These are phyloP conservation scores for Myiotriccus ornatus DNA, from an alignment of 2,797 vertebrate species.

Conservation along the genomic window DNA sequence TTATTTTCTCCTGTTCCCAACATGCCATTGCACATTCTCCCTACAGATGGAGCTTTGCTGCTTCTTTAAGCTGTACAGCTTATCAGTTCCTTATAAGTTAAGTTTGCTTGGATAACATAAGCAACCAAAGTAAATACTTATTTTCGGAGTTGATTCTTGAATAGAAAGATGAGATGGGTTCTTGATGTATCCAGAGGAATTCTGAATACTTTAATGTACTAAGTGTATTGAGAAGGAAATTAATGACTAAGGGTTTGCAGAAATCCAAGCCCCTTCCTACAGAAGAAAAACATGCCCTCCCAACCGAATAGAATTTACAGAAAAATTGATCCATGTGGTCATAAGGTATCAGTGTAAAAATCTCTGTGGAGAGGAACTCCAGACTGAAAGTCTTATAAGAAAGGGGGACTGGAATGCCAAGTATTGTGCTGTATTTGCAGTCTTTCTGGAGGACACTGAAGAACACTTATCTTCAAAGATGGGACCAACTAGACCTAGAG, in stretches of 20 bases:
- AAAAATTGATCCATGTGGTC: background rate
- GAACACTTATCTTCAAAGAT: background rate
- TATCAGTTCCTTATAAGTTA: background rate
- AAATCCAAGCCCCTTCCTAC: background rate
- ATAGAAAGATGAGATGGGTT: background rate
- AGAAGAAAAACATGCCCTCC: background rate
- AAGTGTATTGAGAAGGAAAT: background rate
- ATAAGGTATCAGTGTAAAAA: background rate
- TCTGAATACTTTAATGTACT: accelerated
- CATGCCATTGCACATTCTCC: background rate
- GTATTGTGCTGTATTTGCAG: background rate
- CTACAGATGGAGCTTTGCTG: background rate
- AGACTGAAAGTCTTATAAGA: background rate
- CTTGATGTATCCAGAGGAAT: background rate
- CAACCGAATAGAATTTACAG: background rate
- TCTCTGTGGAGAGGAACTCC: background rate
- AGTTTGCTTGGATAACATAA: background rate
- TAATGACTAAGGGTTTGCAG: background rate
- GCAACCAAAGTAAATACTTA: background rate
- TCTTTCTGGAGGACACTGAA: background rate
- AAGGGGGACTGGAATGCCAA: background rate
- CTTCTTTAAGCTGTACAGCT: background rate
- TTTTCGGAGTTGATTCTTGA: background rate
- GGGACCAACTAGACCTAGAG: background rate
- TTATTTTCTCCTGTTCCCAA: background rate